phyloP scores from a whole-genome alignment of 2,888 invertebrate genomes.

The Stictocephala bisonia region DNA sequence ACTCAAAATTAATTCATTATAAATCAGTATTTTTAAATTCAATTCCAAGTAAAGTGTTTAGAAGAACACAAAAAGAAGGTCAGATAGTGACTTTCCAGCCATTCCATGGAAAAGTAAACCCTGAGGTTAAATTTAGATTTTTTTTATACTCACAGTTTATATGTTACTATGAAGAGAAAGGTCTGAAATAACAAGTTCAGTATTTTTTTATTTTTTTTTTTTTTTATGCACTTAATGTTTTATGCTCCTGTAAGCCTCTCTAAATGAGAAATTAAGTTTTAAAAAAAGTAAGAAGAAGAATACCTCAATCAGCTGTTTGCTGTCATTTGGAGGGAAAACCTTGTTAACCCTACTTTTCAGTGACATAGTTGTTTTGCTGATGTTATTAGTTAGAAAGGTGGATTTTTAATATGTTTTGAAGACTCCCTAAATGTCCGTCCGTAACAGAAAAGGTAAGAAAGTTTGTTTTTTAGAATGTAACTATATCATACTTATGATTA shows the following conservation, averaged over 20 bases:
- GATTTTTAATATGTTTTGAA: constrained; percentile 22
- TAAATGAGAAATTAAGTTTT: constrained; percentile 30
- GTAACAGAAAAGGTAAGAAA: constrained; percentile 37
- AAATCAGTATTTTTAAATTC: no score
- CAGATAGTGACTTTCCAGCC: no score
- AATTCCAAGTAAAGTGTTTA: no score
- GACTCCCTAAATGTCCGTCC: no score
- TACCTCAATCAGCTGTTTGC: constrained; percentile 32
- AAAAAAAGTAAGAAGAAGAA: constrained; percentile 38
- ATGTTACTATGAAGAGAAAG: constrained; percentile 34
- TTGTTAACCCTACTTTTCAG: constrained; percentile 36
- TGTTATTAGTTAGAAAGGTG: constrained; percentile 11
- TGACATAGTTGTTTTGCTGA: constrained; percentile 12
- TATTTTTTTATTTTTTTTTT: constrained; percentile 22
- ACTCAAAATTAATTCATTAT: no score
- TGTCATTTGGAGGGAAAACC: constrained; percentile 39
- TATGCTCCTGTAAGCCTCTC: constrained; percentile 34
- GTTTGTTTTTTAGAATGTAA: constrained; percentile 32
- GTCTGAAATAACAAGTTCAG: constrained; percentile 26
- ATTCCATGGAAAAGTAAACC: constrained; percentile 41
- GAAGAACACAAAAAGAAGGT: no score
- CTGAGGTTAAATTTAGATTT: constrained; percentile 11
- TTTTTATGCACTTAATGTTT: constrained; percentile 36
- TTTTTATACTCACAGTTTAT: no score
- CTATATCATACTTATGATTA: no score